Conservation (phyloP, 2,888 invertebrate genomes). For the Petrolisthes manimaculis region DNA sequence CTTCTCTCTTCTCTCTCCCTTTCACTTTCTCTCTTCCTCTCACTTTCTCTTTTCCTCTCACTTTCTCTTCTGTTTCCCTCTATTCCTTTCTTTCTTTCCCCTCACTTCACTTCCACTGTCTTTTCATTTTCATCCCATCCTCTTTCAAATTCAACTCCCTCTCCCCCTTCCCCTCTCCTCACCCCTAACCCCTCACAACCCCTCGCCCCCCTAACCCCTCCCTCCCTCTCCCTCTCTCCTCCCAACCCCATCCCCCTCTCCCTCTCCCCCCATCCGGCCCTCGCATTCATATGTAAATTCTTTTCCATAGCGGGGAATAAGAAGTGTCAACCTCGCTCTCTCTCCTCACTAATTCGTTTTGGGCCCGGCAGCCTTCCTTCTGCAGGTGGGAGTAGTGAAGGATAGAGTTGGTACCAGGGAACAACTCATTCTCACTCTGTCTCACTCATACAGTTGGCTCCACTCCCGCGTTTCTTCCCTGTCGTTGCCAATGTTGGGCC, state of each 20-base stretch:
- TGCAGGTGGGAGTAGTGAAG: too few relatives aligned
- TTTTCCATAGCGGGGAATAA: conserved; percentile 15
- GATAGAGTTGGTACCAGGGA: too few relatives aligned
- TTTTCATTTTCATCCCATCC: background rate
- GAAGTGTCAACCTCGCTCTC: conserved; percentile 9
- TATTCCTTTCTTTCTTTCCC: background rate
- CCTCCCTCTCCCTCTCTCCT: background rate
- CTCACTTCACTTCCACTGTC: background rate
- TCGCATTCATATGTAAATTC: conserved; percentile 6
- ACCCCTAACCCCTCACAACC: background rate
- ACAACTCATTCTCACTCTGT: too few relatives aligned
- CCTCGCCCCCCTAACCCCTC: background rate
- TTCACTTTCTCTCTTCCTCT: background rate
- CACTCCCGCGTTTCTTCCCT: too few relatives aligned
- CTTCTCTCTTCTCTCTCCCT: background rate
- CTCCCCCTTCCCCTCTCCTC: background rate
- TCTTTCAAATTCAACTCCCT: background rate
- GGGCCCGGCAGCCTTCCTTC: background rate
- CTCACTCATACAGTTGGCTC: too few relatives aligned
- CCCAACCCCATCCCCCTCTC: too few relatives aligned
- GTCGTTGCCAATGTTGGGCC: too few relatives aligned
- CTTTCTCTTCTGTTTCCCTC: background rate
- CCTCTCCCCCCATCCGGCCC: background rate
- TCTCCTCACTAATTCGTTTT: conserved; percentile 1
- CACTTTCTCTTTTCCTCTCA: background rate